Evolutionary conservation across 2,113 vertebrate genomes (phyloP), one percentile per base, ranked within the genome.

Genomic region (Phylloscopus whistleri): DNA sequence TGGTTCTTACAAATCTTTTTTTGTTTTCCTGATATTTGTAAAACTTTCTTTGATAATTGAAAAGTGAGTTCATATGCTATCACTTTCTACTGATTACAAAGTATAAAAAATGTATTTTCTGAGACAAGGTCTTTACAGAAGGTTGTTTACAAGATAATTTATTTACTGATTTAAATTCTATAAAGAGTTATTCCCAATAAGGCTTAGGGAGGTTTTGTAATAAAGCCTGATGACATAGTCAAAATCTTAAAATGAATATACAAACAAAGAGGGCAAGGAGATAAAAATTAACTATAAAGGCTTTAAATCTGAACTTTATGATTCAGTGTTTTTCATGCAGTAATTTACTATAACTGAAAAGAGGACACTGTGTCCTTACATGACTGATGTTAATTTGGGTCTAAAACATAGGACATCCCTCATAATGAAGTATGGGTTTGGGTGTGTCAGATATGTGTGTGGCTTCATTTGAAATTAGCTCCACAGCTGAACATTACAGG

Each of bases 381-480:
- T 48, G 51, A 46, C 68, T 48, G 92, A 88, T 67, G 79, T 74
- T 93, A 93, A 88, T 90, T 88, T 90, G 76, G 39, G 68, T 89
- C 68, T 88, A 64, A 90, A 91, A 31, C 73, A 78, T 16, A 59
- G 76, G 72, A 85, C 72, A 51, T 80, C 68, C 75, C 35, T 81
- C 49, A 52, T 70, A 93, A 89, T 89, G 44, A 84, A 79, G 33
- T 55, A 41, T 46, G 76, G 72, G 27, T 93, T 94, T 95, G 88
- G 83, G 79, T 90, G 82, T 94, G 90, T 88, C 90, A 53, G 75
- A 68, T 41, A 52, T 11, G 30, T 72, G 75, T 83, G 93, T 93
- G 85, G 87, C 75, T 93, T 83, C 72, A 63, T 84, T 80, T 94
- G 82, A 92, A 97, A 95, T 74, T 52, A 93, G 35, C 16, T 88